Conservation (phyloP, 2,888 invertebrate genomes). For the Cremastobaeus sp. region DNA sequence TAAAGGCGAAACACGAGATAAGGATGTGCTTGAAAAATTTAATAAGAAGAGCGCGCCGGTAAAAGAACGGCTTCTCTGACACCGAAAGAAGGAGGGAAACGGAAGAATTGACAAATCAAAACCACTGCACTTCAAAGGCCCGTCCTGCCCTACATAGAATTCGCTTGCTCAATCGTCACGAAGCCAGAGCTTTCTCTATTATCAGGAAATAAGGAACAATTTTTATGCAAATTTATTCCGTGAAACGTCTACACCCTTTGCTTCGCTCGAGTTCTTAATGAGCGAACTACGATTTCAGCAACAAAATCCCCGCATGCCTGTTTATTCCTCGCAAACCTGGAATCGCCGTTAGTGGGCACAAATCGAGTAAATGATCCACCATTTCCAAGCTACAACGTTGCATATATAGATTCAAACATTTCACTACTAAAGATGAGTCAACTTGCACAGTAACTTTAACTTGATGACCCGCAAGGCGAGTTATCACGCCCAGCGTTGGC, state of each 20-base stretch:
- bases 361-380: slow-evolving; percentile 21
- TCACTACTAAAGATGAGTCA: too few species aligned
- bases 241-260: slow-evolving; percentile 50
- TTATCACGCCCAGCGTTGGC: too few species aligned
- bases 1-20: slow-evolving; percentile 56
- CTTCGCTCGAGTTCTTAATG: slow-evolving; percentile 42
- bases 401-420: too few species aligned
- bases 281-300: slow-evolving; percentile 32
- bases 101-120: slow-evolving; percentile 61
- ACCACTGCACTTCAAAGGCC: slow-evolving; percentile 52
- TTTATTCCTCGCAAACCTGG: slow-evolving; percentile 40
- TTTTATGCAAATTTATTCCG: slow-evolving; percentile 54
- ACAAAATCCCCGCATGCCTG: slow-evolving; percentile 17
- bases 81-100: slow-evolving; percentile 44
- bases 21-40: slow-evolving; percentile 60
- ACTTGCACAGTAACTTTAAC: too few species aligned
- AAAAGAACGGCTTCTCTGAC: slow-evolving; percentile 40
- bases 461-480: too few species aligned
- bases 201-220: slow-evolving; percentile 55
- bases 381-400: too few species aligned
- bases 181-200: slow-evolving; percentile 55
- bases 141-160: slow-evolving; percentile 24
- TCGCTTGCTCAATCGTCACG: slow-evolving; percentile 44
- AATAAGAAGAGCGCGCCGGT: slow-evolving; percentile 49
- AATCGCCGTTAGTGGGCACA: slow-evolving; percentile 16